These are phyloP conservation scores for Leptinotarsa haldemani DNA, from an alignment of 2,888 invertebrate genomes.

Conservation along the genomic window DNA sequence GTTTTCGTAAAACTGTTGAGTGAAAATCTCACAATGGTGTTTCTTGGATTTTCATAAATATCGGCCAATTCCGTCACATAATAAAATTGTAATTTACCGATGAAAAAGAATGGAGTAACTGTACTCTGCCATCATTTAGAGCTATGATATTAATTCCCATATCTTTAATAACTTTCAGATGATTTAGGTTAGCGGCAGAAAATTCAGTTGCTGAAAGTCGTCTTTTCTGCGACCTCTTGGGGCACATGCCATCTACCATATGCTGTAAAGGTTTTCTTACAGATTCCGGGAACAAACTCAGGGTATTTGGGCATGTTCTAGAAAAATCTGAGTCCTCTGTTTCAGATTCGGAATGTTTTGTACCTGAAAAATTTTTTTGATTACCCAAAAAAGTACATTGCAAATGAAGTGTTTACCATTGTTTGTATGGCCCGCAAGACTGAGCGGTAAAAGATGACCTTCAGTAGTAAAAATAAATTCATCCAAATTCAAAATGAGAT, in stretches of 20 bases:
- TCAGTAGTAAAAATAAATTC: slow-evolving; percentile 93
- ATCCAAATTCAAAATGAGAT: slow-evolving; percentile 84
- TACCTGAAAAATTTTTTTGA: slow-evolving; percentile 24
- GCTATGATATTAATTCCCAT: slow-evolving; percentile 96
- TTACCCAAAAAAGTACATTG: slow-evolving; percentile 5
- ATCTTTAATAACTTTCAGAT: slow-evolving; percentile 85
- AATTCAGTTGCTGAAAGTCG: slow-evolving; percentile 78
- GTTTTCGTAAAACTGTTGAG: too few species aligned
- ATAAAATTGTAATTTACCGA: slow-evolving; percentile 72
- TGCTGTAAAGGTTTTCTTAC: slow-evolving; percentile 87
- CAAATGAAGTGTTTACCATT: slow-evolving; percentile 39
- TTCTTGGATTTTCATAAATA: too few species aligned
- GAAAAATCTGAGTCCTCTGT: slow-evolving; percentile 71
- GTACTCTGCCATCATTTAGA: slow-evolving; percentile 89
- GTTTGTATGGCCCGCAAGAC: slow-evolving; percentile 75
- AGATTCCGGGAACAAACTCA: slow-evolving; percentile 84
- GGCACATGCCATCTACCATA: slow-evolving; percentile 85
- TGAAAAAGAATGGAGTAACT: slow-evolving; percentile 89
- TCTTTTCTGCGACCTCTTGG: slow-evolving; percentile 72
- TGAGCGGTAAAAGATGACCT: slow-evolving; percentile 93
- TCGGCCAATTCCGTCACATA: too few species aligned
- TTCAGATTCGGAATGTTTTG: slow-evolving; percentile 58
- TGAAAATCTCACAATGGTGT: too few species aligned
- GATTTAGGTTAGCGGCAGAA: slow-evolving; percentile 83
- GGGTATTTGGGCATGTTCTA: slow-evolving; percentile 86